Evolutionary conservation across 2,113 vertebrate species (phyloP).

Genomic region (Alligator mississippiensis): DNA sequence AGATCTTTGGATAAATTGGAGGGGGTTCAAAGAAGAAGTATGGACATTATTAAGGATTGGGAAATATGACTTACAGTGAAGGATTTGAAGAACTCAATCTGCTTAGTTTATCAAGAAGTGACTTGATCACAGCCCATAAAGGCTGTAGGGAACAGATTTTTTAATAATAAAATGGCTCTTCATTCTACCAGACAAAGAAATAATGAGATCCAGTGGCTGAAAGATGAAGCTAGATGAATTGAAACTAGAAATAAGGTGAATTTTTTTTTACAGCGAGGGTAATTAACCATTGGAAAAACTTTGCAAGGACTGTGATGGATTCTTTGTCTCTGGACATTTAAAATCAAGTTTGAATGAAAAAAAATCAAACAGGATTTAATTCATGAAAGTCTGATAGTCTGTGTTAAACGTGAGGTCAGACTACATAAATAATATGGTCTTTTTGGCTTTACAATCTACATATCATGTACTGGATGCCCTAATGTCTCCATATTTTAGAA

Average conservation of each 20-base stretch:
- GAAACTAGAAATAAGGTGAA: conserved; percentile 6
- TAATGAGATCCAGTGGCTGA: not conserved
- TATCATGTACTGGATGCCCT: not conserved
- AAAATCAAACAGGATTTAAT: not conserved
- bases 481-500: not conserved
- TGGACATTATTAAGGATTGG: not conserved
- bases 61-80: conserved; percentile 3
- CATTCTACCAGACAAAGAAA: not conserved
- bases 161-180: conserved; percentile 7
- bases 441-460: not conserved
- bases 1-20: not conserved
- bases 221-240: conserved; percentile 34
- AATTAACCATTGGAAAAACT: not conserved
- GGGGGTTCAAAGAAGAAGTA: conserved; percentile 1
- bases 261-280: not conserved
- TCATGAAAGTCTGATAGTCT: not conserved
- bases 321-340: not conserved
- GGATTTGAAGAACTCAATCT: not conserved
- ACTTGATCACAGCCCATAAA: conserved; percentile 33
- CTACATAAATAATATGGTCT: not conserved
- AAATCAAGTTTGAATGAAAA: not conserved
- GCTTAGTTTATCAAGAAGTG: conserved; percentile 34
- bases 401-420: not conserved
- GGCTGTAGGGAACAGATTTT: conserved; percentile 32
- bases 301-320: not conserved